Percentiles rank a stretch among this genome's conserved stretches.
phyloP scores from a whole-genome alignment of 1,140 invertebrate species.

The Euschistus heros region DNA sequence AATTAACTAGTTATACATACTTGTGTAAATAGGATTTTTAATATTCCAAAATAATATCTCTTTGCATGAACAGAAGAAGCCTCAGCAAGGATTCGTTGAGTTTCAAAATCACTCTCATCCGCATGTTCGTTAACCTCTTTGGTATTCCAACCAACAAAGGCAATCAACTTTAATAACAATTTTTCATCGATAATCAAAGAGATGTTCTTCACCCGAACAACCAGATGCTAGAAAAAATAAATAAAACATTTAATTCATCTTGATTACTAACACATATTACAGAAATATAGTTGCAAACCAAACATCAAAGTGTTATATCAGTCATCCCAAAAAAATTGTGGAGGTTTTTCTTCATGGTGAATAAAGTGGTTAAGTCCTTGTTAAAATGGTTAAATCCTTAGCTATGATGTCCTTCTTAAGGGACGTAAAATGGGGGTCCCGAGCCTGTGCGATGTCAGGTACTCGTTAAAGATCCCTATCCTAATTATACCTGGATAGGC shows the following conservation, averaged over 20 bases:
- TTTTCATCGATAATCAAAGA: constrained; percentile 78
- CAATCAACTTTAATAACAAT: constrained; percentile 73
- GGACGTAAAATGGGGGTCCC: too few relatives aligned
- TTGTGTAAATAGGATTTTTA: constrained; percentile 68
- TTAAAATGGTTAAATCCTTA: too few relatives aligned
- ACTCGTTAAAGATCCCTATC: too few relatives aligned
- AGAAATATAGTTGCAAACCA: too few relatives aligned
- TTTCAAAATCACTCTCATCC: constrained; percentile 66
- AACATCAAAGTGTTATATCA: too few relatives aligned
- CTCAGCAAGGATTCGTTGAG: constrained; percentile 62
- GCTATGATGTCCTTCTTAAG: too few relatives aligned
- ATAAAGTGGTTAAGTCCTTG: too few relatives aligned
- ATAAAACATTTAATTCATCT: constrained; percentile 18
- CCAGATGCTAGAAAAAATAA: constrained; percentile 56
- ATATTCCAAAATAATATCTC: constrained; percentile 79
- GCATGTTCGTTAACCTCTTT: constrained; percentile 39
- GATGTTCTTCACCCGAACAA: constrained; percentile 70
- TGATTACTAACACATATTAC: too few relatives aligned
- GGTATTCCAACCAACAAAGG: constrained; percentile 45
- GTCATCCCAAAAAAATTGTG: too few relatives aligned
- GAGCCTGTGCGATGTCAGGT: too few relatives aligned
- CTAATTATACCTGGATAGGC: too few relatives aligned
- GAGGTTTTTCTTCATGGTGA: too few relatives aligned
- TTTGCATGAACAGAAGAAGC: constrained; percentile 68
- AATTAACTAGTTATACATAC: constrained; percentile 33